These are phyloP conservation scores for Yponomeuta cagnagella DNA, from an alignment of 2,888 invertebrate genomes.

Conservation along the genomic window DNA sequence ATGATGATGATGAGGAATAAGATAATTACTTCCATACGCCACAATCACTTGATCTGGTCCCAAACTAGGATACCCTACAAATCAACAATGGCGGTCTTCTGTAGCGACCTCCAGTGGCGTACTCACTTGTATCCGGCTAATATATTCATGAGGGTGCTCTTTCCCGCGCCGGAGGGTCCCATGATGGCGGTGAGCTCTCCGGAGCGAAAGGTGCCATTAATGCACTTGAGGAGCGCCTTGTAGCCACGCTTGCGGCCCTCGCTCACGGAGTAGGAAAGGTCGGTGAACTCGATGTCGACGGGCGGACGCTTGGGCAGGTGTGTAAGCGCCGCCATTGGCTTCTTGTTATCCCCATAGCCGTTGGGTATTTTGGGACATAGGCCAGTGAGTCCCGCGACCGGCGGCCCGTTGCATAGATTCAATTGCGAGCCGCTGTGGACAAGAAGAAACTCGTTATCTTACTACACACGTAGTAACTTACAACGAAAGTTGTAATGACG, in stretches of 20 bases:
- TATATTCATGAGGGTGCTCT: constrained; percentile 91
- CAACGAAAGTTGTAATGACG: neutral
- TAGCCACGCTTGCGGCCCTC: constrained; percentile 87
- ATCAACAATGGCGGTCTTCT: no score
- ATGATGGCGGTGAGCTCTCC: constrained; percentile 97
- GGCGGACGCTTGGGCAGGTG: constrained; percentile 91
- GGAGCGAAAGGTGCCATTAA: constrained; percentile 91
- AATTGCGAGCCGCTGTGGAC: constrained; percentile 82
- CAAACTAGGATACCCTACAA: no score
- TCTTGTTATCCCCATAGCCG: constrained; percentile 81
- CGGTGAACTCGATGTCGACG: constrained; percentile 92
- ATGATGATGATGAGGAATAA: no score
- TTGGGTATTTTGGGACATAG: constrained; percentile 84
- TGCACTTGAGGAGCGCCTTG: constrained; percentile 90
- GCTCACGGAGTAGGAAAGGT: constrained; percentile 91
- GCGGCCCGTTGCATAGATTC: constrained; percentile 82
- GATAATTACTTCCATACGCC: no score
- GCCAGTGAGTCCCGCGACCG: constrained; percentile 63
- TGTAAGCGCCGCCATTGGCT: constrained; percentile 84
- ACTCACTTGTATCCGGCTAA: constrained; percentile 91
- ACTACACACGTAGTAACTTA: neutral
- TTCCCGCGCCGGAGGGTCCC: constrained; percentile 91
- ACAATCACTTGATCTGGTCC: no score
- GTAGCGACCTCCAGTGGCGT: neutral
- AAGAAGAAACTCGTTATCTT: constrained; percentile 16